phyloP scores from a whole-genome alignment of 2,888 invertebrate species.

The Anthoptus insignis region DNA sequence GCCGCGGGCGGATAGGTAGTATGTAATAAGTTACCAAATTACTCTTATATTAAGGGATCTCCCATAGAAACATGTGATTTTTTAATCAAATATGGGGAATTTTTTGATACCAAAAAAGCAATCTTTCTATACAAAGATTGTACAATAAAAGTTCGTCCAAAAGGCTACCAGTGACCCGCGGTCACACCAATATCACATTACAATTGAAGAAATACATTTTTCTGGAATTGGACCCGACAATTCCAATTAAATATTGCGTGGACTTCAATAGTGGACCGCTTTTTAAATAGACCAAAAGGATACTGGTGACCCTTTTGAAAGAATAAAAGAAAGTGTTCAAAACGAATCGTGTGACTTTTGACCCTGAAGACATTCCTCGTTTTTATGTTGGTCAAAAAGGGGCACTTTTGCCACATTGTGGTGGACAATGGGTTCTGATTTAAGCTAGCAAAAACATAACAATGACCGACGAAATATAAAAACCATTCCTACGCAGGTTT shows the following conservation, averaged over 20 bases:
- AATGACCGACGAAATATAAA: slow-evolving; percentile 45
- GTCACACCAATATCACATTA: slow-evolving; percentile 78
- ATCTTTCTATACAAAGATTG: not conserved
- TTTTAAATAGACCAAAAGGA: slow-evolving; percentile 57
- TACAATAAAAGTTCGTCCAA: too few relatives aligned
- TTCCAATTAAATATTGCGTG: slow-evolving; percentile 56
- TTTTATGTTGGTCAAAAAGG: slow-evolving; percentile 72
- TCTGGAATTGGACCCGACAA: slow-evolving; percentile 62
- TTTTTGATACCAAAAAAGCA: too few relatives aligned
- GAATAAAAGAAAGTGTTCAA: slow-evolving; percentile 30
- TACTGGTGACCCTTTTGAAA: slow-evolving; percentile 35
- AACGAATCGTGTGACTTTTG: slow-evolving; percentile 62
- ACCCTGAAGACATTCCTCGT: slow-evolving; percentile 61
- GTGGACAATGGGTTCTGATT: slow-evolving; percentile 81
- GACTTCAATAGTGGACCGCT: slow-evolving; percentile 68
- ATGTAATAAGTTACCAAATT: too few relatives aligned
- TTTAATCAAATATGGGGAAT: too few relatives aligned
- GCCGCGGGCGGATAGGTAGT: too few relatives aligned
- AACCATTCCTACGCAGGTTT: slow-evolving; percentile 24
- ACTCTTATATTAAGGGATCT: too few relatives aligned
- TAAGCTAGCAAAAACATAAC: slow-evolving; percentile 62
- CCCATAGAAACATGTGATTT: too few relatives aligned
- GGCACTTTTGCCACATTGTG: slow-evolving; percentile 59
- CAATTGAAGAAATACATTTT: slow-evolving; percentile 66
- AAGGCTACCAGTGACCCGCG: slow-evolving; percentile 67